Conservation (phyloP, 2,888 invertebrate species). For the Aleiodes testaceus region DNA sequence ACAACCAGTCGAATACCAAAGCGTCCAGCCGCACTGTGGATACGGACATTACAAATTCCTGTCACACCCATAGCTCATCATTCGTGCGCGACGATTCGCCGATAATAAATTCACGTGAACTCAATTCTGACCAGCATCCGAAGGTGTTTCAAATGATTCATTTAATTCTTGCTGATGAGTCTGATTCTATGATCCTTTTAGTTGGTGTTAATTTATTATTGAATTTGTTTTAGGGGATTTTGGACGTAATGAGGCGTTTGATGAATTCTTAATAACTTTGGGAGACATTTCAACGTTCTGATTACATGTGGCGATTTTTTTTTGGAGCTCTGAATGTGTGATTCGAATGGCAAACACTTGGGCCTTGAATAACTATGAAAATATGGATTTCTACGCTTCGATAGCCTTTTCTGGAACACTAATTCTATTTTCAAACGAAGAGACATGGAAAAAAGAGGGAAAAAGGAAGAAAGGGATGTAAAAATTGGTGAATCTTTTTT, state of each 20-base stretch:
- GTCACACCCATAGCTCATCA: constrained; percentile 22
- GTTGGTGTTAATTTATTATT: no score
- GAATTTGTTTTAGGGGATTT: no score
- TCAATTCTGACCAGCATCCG: constrained; percentile 64
- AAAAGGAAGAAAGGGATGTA: background rate
- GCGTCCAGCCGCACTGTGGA: constrained; percentile 27
- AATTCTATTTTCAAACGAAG: constrained; percentile 40
- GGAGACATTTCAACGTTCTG: no score
- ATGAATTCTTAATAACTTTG: no score
- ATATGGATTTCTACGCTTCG: background rate
- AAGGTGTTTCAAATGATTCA: constrained; percentile 11
- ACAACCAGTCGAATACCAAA: constrained; percentile 39
- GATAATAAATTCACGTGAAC: constrained; percentile 64
- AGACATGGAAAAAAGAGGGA: constrained; percentile 39
- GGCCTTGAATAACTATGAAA: background rate
- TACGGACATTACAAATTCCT: constrained; percentile 32
- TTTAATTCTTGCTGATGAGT: background rate
- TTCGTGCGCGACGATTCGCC: constrained; percentile 52
- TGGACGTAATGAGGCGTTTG: no score
- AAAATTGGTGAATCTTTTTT: constrained; percentile 32
- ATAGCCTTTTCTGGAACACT: background rate
- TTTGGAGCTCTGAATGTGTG: no score
- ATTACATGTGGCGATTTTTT: no score
- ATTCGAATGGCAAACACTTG: no score
- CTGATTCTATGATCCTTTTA: no score